phyloP scores from a whole-genome alignment of 1,140 invertebrate species.

The Sitodiplosis mosellana region DNA sequence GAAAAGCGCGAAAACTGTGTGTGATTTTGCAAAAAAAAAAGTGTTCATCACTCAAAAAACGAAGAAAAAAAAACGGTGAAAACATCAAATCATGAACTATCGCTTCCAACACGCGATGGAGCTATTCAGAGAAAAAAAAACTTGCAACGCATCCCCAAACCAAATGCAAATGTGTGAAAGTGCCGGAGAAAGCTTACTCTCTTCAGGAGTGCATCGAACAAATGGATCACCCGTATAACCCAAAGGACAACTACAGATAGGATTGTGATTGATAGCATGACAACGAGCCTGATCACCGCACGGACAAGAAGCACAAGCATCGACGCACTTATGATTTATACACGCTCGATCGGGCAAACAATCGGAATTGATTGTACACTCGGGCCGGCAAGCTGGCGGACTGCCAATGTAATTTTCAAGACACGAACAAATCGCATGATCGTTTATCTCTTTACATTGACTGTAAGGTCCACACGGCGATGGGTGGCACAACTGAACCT shows the following conservation, averaged over 20 bases:
- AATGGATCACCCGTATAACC: conserved; percentile 50
- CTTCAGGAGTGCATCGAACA: conserved; percentile 31
- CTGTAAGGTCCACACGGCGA: conserved; percentile 47
- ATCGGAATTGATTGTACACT: conserved; percentile 45
- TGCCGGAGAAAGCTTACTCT: conserved; percentile 26
- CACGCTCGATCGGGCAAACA: conserved; percentile 44
- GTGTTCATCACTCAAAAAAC: neutral
- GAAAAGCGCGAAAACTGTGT: too few species aligned
- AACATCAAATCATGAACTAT: too few species aligned
- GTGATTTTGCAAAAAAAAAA: too few species aligned
- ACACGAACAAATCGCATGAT: conserved; percentile 44
- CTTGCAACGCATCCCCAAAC: too few species aligned
- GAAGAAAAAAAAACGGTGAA: neutral
- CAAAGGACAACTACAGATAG: conserved; percentile 43
- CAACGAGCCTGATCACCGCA: conserved; percentile 52
- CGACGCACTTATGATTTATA: conserved; percentile 46
- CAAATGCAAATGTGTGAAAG: conserved; percentile 11
- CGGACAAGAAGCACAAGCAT: conserved; percentile 40
- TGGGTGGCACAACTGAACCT: conserved; percentile 36
- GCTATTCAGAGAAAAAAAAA: too few species aligned
- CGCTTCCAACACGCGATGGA: too few species aligned
- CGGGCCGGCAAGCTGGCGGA: conserved; percentile 43
- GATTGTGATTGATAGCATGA: conserved; percentile 48
- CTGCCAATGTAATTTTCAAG: conserved; percentile 37
- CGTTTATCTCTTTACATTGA: conserved; percentile 38